Evolutionary conservation across 2,113 vertebrate species (phyloP), one percentile per base, ranked within the genome.

Genomic region (Zingel zingel): DNA sequence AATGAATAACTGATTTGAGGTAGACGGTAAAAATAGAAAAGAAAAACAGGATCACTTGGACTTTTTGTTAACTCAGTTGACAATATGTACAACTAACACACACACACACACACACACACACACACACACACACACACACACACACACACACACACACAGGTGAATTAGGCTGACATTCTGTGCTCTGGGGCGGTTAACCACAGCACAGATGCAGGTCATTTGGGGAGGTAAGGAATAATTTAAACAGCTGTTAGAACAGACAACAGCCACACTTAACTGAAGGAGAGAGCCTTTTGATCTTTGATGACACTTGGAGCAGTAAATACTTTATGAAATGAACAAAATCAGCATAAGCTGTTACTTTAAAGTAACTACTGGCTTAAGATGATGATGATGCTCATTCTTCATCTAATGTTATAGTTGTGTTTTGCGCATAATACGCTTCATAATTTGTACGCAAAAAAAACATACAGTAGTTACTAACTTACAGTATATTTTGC

Each of bases 211-310:
- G 36, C 68, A 30, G 57, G 36, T 16, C 54, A 73, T 74, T 70
- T 61, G 48, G 59, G 2, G 19, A 61, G 69, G 53, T 50, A 77
- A 78, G 16, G 23, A 15, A 33, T 79, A 77, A 93, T 90, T 74
- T 69, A 59, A 84, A 66, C 86, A 87, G 82, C 82, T 83, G 83
- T 76, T 85, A 58, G 48, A 70, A 39, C 72, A 92, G 43, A 86
- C 73, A 85, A 73, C 70, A 54, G 76, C 70, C 23, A 48, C 77
- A 73, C 16, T 39, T 53, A 75, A 50, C 57, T n/a, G 65, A 72
- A 33, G 2, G 30, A 39, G 7, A 53, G 50, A 69, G 43, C 11
- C 18, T 70, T 84, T 82, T 59, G 33, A 70, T 64, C 53, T 43
- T 19, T 58, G 23, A 54, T 59, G 45, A 73, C 69, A 64, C 47